Conservation (phyloP, 2,797 vertebrate species). For the Adelosebastes latens region DNA sequence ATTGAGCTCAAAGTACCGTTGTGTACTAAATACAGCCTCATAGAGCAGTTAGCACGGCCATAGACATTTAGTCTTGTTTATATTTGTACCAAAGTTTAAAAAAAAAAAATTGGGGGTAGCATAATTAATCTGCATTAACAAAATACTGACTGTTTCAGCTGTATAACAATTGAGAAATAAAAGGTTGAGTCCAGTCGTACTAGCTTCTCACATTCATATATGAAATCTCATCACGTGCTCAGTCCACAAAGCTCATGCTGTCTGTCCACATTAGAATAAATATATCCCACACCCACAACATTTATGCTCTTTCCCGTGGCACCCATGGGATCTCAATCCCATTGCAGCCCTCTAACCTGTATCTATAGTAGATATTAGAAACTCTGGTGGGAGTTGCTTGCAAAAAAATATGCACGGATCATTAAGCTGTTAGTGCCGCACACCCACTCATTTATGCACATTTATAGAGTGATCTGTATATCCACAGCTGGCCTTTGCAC, state of each 20-base stretch:
- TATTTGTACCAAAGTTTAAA: background rate
- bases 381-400: slow-evolving; percentile 1
- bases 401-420: slow-evolving; percentile 8
- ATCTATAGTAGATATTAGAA: background rate
- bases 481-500: slow-evolving; percentile 11
- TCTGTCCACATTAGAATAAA: slow-evolving; percentile 20
- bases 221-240: background rate
- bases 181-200: background rate
- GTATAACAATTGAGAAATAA: background rate
- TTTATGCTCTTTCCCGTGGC: slow-evolving; percentile 1
- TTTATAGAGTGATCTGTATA: slow-evolving; percentile 25
- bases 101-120: background rate
- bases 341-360: background rate
- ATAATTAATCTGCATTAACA: slow-evolving; percentile 18
- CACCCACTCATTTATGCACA: slow-evolving; percentile 23
- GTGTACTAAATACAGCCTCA: background rate
- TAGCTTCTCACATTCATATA: background rate
- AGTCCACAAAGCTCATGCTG: background rate
- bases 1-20: background rate
- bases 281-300: background rate
- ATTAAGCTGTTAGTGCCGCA: slow-evolving; percentile 10
- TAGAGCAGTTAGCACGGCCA: background rate
- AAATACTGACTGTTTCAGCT: background rate
- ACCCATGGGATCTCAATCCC: slow-evolving; percentile 1
- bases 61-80: background rate